A percentile compares a stretch with the other conserved stretches of the same genome.
These are phyloP conservation scores for Pseudochromis fuscus DNA, from an alignment of 2,797 vertebrate genomes.

Conservation along the genomic window DNA sequence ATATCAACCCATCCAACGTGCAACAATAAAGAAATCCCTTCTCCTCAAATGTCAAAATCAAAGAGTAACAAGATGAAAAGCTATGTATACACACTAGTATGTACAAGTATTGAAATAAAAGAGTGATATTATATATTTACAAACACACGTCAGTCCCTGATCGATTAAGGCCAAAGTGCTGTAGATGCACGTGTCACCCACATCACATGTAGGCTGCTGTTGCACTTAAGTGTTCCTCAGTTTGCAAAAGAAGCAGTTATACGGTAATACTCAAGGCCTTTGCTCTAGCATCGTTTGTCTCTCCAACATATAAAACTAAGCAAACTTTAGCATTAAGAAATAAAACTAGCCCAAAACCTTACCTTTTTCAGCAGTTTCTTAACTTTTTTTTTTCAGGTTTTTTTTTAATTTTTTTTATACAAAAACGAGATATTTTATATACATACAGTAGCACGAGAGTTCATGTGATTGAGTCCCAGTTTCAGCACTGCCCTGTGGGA, in stretches of 20 bases:
- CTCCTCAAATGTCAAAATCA: conserved; percentile 61
- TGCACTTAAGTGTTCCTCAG: conserved; percentile 76
- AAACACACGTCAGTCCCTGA: conserved; percentile 86
- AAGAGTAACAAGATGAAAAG: conserved; percentile 64
- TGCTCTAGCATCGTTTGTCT: conserved; percentile 54
- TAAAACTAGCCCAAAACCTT: conserved; percentile 64
- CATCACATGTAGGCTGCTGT: conserved; percentile 72
- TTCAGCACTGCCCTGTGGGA: conserved; percentile 47
- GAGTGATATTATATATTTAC: conserved; percentile 76
- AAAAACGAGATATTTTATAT: conserved; percentile 72
- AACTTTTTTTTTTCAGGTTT: conserved; percentile 5
- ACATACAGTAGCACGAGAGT: conserved; percentile 69
- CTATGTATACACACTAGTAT: conserved; percentile 68
- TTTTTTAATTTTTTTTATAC: conserved; percentile 26
- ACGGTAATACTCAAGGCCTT: conserved; percentile 70
- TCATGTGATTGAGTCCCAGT: conserved; percentile 42
- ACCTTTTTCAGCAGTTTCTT: conserved; percentile 28
- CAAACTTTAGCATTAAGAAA: conserved; percentile 71
- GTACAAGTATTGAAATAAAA: conserved; percentile 76
- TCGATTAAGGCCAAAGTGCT: conserved; percentile 87
- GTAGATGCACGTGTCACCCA: conserved; percentile 59
- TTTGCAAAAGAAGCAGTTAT: conserved; percentile 72
- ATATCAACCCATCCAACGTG: conserved; percentile 44
- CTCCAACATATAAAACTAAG: conserved; percentile 77
- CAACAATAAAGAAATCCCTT: conserved; percentile 70